A percentile compares a stretch with the other conserved stretches of the same genome.
These are phyloP conservation scores for Drosophila seclusa DNA, from an alignment of 2,888 invertebrate genomes.

Conservation along the genomic window DNA sequence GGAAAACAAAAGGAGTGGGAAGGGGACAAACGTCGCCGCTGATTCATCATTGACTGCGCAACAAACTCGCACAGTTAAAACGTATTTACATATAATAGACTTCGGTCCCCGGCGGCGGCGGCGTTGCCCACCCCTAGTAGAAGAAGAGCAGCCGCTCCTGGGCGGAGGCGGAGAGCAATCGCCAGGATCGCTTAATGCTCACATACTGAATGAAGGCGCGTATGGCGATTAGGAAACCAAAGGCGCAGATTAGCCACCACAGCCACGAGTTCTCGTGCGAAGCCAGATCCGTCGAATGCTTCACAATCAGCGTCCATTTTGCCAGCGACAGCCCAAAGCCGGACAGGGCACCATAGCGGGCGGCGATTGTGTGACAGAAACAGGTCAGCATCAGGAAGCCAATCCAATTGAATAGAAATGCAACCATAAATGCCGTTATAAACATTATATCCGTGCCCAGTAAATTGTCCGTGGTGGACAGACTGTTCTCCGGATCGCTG, in stretches of 20 bases:
- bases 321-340: constrained; percentile 96
- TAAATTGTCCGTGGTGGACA: constrained; percentile 92
- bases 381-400: constrained; percentile 96
- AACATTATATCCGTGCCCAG: constrained; percentile 97
- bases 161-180: constrained; percentile 92
- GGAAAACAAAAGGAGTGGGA: neutral
- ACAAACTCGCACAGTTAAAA: constrained; percentile 47
- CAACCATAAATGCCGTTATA: constrained; percentile 96
- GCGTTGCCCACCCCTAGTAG: constrained; percentile 86
- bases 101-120: constrained; percentile 26
- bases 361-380: constrained; percentile 97
- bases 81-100: constrained; percentile 57
- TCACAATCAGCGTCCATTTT: constrained; percentile 97
- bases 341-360: constrained; percentile 95
- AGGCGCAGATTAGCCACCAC: constrained; percentile 96
- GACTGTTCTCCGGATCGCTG: constrained; percentile 89
- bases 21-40: constrained; percentile 23
- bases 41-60: constrained; percentile 25
- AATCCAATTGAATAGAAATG: constrained; percentile 98
- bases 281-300: constrained; percentile 94
- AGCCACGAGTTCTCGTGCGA: constrained; percentile 95
- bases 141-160: constrained; percentile 95
- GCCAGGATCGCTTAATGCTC: constrained; percentile 95
- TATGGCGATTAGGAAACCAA: constrained; percentile 94
- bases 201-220: constrained; percentile 94